Base-by-base conservation (phyloP, 2,113 vertebrate genomes). In the Psittacara wagleri region DNA sequence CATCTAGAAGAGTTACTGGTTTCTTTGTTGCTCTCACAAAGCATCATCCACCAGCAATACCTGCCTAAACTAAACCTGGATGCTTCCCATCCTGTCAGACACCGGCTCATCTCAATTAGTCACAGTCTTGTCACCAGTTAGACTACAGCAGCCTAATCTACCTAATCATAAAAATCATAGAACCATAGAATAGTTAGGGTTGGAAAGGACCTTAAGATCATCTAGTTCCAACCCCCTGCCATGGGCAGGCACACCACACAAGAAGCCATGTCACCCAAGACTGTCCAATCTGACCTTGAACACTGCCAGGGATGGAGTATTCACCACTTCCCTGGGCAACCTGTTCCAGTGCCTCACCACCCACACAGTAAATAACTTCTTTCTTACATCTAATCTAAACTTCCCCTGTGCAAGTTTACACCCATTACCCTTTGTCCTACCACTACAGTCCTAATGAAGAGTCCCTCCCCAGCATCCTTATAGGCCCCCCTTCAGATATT, bases 1-100 rank as follows among this genome's bases (percentile, higher is more conserved):
- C 33, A 72, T 39, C 44, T 7, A 5, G 13, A 54, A 76, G n/a
- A 0, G 0, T 28, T 44, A 35, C 33, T 17, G 29, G 35, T 72
- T 73, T 46, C 70, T 68, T 55, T 12, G 5, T 17, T 59, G 84
- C 33, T 76, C 69, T 88, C 43, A 52, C 12, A 43, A 23, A 52
- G 29, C 39, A 54, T 10, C 1, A 0, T 27, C 19, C 31, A 48
- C 24, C 29, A 24, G 44, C 13, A 33, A 41, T 3, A 41, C 10
- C 9, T n/a, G 13, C 14, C 37, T 63, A 13, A 63, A 39, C 7
- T 10, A 31, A 88, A 67, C 52, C 4, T 2, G 1, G 62, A 31
- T 48, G 67, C 33, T 48, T 72, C 33, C 19, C 35, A 39, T 23
- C 49, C 72, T 27, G 8, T 11, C 44, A 61, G 69, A 72, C 29